Conservation (phyloP, 2,888 invertebrate genomes). For the Apamea crenata region DNA sequence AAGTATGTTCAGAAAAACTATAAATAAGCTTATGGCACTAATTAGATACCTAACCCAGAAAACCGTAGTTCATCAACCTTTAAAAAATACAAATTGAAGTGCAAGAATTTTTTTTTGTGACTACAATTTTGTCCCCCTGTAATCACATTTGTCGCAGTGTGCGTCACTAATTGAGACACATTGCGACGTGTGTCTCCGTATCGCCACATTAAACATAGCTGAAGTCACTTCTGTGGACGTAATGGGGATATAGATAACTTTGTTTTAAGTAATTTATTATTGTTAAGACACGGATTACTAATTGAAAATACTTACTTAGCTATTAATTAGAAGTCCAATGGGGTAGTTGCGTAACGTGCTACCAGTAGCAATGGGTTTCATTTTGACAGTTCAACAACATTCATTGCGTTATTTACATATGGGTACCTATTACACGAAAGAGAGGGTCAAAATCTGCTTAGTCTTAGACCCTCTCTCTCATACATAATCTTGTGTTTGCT, state of each 20-base stretch:
- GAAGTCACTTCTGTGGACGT: conserved; percentile 62
- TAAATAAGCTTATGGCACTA: neutral
- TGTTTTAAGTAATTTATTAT: conserved; percentile 34
- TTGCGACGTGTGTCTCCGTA: conserved; percentile 73
- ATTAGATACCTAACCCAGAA: neutral
- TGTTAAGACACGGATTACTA: conserved; percentile 8
- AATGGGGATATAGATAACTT: conserved; percentile 52
- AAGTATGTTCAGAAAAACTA: neutral
- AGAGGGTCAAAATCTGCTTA: no score
- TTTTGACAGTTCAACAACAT: no score
- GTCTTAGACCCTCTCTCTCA: no score
- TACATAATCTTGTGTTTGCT: no score
- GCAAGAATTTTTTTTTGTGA: conserved; percentile 28
- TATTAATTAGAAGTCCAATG: conserved; percentile 5
- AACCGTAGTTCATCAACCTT: conserved; percentile 42
- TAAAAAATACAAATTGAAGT: conserved; percentile 31
- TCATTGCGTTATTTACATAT: no score
- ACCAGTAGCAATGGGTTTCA: no score
- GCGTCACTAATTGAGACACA: conserved; percentile 87
- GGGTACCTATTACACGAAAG: no score
- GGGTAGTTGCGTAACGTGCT: no score
- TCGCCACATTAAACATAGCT: conserved; percentile 77
- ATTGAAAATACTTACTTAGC: conserved; percentile 30
- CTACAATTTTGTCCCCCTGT: conserved; percentile 72
- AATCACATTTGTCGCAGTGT: conserved; percentile 71